phyloP scores from a whole-genome alignment of 2,797 vertebrate genomes.

The Sebastes matsubarae region DNA sequence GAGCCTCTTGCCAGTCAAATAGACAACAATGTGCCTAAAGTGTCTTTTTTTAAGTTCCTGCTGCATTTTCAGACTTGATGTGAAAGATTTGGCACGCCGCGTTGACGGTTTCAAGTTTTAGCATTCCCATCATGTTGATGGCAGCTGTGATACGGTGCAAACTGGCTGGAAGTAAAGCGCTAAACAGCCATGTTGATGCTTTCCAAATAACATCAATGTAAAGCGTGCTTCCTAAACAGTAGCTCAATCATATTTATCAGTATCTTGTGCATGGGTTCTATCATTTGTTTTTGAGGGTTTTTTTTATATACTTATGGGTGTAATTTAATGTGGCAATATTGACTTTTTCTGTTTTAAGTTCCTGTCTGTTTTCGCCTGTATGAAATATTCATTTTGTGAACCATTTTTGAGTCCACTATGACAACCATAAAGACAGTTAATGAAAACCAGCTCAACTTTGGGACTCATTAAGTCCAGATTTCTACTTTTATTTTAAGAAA shows the following conservation, averaged over 20 bases:
- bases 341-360: constrained; percentile 1
- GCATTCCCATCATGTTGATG: constrained; percentile 49
- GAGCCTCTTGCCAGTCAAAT: constrained; percentile 14
- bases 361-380: constrained; percentile 1
- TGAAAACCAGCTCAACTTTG: neutral
- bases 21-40: constrained; percentile 46
- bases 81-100: neutral
- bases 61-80: constrained; percentile 15
- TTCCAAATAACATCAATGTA: constrained; percentile 3
- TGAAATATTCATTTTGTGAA: neutral
- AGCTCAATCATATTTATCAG: neutral
- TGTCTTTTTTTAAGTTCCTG: constrained; percentile 20
- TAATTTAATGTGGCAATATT: constrained; percentile 17
- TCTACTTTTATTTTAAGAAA: neutral
- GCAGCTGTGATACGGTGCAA: constrained; percentile 16
- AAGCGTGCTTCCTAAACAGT: constrained; percentile 12
- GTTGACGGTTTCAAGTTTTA: neutral
- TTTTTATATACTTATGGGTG: neutral
- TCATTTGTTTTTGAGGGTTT: neutral
- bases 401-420: neutral
- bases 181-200: constrained; percentile 11
- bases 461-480: neutral
- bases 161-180: constrained; percentile 1
- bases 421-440: neutral
- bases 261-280: neutral